Percentiles rank a stretch among this genome's conserved stretches.
These are phyloP conservation scores for Dinothrombium tinctorium DNA, from an alignment of 1,140 invertebrate genomes.

Conservation along the genomic window DNA sequence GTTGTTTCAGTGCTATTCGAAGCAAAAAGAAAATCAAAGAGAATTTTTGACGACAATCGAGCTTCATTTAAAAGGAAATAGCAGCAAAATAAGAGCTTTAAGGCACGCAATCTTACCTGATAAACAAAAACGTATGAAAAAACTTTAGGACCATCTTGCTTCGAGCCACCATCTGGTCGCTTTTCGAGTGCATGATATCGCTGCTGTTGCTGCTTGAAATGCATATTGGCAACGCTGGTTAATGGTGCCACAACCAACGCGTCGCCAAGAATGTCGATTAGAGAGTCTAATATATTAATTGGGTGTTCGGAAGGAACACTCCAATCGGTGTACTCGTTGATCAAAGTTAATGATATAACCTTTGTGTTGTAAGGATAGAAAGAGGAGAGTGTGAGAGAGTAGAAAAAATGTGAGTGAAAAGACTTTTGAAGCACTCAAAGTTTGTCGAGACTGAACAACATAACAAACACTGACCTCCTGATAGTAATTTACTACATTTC, in stretches of 20 bases:
- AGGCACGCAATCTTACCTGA: slow-evolving; percentile 1
- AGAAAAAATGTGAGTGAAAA: background rate
- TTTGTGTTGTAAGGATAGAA: slow-evolving; percentile 33
- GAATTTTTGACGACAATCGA: no score
- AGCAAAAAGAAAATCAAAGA: no score
- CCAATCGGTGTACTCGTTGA: slow-evolving; percentile 96
- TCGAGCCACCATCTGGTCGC: no score
- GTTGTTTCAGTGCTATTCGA: no score
- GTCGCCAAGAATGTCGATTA: slow-evolving; percentile 74
- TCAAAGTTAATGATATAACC: slow-evolving; percentile 86
- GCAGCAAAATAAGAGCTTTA: no score
- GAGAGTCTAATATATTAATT: slow-evolving; percentile 73
- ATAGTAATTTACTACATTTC: slow-evolving; percentile 29
- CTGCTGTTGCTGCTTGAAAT: slow-evolving; percentile 30
- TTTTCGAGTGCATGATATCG: background rate
- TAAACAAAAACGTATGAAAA: slow-evolving; percentile 2
- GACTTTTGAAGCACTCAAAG: background rate
- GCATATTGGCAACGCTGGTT: slow-evolving; percentile 66
- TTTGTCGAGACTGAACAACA: background rate
- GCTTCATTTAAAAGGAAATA: no score
- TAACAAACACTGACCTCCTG: slow-evolving; percentile 10
- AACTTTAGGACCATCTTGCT: no score
- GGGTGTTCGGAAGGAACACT: slow-evolving; percentile 75
- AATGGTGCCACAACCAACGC: slow-evolving; percentile 77
- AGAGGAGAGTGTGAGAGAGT: slow-evolving; percentile 4